Base-by-base conservation (phyloP, 1,140 invertebrate species). In the Batillaria attramentaria region DNA sequence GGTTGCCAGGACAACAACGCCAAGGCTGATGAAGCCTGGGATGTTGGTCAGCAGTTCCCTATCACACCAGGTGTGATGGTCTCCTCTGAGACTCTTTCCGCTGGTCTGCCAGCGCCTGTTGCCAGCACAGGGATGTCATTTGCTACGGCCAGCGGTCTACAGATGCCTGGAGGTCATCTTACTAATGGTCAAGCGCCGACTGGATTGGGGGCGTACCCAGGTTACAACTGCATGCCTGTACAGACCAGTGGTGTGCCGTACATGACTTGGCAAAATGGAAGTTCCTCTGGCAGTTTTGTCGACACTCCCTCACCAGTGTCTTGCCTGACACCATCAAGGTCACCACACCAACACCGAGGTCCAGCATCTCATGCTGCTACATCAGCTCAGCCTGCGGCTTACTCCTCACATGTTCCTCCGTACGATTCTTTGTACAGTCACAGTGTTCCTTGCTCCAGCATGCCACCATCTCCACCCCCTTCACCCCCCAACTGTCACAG, bases 401-500 rank as follows among this genome's bases (percentile, higher is more conserved):
- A 24, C n/a, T 10, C 57, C 57, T 18, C 57, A 62, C 57, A 62
- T 62, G 57, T 31, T 31, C n/a, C 57, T 4, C 57, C 33, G 6
- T 62, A 24, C 33, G 57, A 62, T 28, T 62, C 57, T 16, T 62
- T 31, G 8, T 28, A 5, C n/a, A 31, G n/a, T 28, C 57, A 62
- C 10, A 62, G 24, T 31, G 18, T 57, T 41, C 33, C 73, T 42
- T 62, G 57, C 31, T 39, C 66, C 24, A 78, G 65, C 65, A 78
- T 84, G 43, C 83, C 83, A 2, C 83, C 81, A 2, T 84, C 83
- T 1, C 83, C 83, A 37, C 83, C 83, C n/a, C 76, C 76, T 39
- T 83, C 83, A 13, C 83, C 83, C 24, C 69, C 69, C 16, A n/a
- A 20, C 24, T 13, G 24, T 28, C 57, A 60, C 0, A 43, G 68